A percentile compares a stretch with the other conserved stretches of the same genome.
Evolutionary conservation across 2,888 invertebrate species (phyloP).

Genomic region (Chrysopilus asiliformis): DNA sequence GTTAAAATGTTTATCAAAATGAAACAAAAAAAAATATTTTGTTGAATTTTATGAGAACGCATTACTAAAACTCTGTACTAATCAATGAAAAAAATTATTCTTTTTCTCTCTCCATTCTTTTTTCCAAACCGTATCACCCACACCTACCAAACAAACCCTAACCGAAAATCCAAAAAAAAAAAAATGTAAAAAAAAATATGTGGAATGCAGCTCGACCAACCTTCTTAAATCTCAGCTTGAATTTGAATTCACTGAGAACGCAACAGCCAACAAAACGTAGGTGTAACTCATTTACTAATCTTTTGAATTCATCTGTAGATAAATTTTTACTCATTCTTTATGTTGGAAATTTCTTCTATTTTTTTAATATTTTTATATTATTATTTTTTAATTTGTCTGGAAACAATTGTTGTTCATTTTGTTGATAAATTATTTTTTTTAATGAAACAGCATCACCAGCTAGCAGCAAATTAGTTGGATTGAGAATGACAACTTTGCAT

Average conservation of each 20-base stretch:
- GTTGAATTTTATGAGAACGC: too few relatives aligned
- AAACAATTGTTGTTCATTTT: slow-evolving; percentile 2
- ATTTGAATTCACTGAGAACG: slow-evolving; percentile 80
- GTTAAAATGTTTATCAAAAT: too few relatives aligned
- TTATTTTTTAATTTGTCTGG: slow-evolving; percentile 4
- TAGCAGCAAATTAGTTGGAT: slow-evolving; percentile 60
- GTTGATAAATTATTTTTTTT: slow-evolving; percentile 10
- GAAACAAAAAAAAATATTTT: too few relatives aligned
- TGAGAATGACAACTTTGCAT: slow-evolving; percentile 84
- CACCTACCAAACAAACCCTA: too few relatives aligned
- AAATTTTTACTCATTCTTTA: neutral
- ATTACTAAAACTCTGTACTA: slow-evolving; percentile 5
- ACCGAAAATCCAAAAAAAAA: too few relatives aligned
- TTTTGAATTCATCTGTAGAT: neutral
- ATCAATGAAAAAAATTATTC: slow-evolving; percentile 1
- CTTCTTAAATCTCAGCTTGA: slow-evolving; percentile 94
- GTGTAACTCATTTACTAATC: slow-evolving; percentile 36
- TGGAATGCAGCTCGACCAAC: slow-evolving; percentile 89
- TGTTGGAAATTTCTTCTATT: slow-evolving; percentile 10
- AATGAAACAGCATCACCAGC: slow-evolving; percentile 58
- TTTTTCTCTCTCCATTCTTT: neutral
- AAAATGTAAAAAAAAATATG: slow-evolving; percentile 14
- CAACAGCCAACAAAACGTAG: slow-evolving; percentile 83
- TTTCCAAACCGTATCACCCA: too few relatives aligned
- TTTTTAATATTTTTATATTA: slow-evolving; percentile 8